A percentile compares a stretch with the other conserved stretches of the same genome.
Evolutionary conservation across 1,140 invertebrate genomes (phyloP).

Genomic region (Brachionus rubens): DNA sequence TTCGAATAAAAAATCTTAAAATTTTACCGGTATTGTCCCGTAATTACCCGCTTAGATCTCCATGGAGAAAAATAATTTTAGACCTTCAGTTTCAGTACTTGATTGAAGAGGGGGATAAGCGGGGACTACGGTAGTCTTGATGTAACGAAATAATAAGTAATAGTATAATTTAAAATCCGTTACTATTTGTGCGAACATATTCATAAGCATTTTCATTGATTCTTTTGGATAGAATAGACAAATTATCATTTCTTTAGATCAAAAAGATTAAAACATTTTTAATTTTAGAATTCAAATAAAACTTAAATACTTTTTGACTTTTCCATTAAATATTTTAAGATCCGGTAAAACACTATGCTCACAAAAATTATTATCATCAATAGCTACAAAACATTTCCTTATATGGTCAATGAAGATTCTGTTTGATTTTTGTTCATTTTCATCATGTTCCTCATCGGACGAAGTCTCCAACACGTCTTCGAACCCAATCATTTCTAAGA

Average conservation of each 20-base stretch:
- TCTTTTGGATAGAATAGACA: not conserved
- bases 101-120: too few species aligned
- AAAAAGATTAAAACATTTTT: too few species aligned
- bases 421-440: not conserved
- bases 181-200: conserved; percentile 8
- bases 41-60: too few species aligned
- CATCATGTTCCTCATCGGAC: not conserved
- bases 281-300: too few species aligned
- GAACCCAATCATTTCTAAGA: conserved; percentile 23
- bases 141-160: too few species aligned
- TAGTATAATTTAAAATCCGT: not conserved
- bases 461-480: not conserved
- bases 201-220: conserved; percentile 12
- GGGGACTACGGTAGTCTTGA: too few species aligned
- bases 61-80: too few species aligned
- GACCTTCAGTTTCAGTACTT: too few species aligned
- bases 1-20: too few species aligned
- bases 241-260: too few species aligned
- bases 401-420: conserved; percentile 22
- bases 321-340: conserved; percentile 19
- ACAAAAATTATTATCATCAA: conserved; percentile 34
- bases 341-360: conserved; percentile 7
- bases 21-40: too few species aligned
- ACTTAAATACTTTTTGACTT: not conserved
- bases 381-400: conserved; percentile 42